Evolutionary conservation across 2,113 vertebrate genomes (phyloP).

Genomic region (Xiphophorus couchianus): DNA sequence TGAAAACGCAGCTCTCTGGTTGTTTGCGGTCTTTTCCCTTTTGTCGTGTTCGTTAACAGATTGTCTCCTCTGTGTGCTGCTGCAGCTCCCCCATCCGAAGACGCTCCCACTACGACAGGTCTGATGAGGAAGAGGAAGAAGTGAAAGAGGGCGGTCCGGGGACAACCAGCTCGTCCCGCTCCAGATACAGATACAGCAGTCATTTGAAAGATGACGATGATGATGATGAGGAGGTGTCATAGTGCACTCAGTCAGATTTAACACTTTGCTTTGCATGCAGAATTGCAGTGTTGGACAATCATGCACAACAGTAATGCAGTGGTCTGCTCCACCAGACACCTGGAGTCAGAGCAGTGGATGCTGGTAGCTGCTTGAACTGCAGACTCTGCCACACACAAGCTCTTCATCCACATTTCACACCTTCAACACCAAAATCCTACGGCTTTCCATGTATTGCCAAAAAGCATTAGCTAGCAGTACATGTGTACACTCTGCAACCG

Average conservation of each 20-base stretch:
- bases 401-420: neutral
- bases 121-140: conserved; percentile 87
- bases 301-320: neutral
- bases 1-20: no score
- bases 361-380: neutral
- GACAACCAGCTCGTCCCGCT: conserved; percentile 70
- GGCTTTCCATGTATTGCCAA: neutral
- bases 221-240: conserved; percentile 77
- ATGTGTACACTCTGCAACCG: neutral
- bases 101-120: conserved; percentile 80
- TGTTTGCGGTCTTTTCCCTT: no score
- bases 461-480: neutral
- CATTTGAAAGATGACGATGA: conserved; percentile 82
- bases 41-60: conserved; percentile 4
- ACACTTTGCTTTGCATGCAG: conserved; percentile 43
- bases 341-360: neutral
- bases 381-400: neutral
- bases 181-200: conserved; percentile 75
- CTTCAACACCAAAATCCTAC: neutral
- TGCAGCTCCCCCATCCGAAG: conserved; percentile 86
- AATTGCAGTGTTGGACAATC: conserved; percentile 8
- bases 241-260: conserved; percentile 39
- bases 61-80: conserved; percentile 1
- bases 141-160: conserved; percentile 80
- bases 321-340: neutral